Evolutionary conservation across 1,140 invertebrate genomes (phyloP).

Genomic region (Drosophila punjabiensis): DNA sequence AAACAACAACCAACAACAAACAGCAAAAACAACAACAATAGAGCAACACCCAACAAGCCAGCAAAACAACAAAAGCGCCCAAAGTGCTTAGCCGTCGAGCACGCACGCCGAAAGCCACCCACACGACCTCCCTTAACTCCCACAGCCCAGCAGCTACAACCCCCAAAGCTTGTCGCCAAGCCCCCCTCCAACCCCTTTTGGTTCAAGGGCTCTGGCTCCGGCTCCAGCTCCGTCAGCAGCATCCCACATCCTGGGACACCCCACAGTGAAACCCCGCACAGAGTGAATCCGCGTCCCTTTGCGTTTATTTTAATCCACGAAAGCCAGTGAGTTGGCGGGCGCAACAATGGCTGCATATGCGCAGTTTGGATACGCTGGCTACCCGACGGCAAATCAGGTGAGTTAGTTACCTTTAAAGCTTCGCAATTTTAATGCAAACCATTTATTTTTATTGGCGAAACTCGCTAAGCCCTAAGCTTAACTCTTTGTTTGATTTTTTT

Average conservation of each 20-base stretch:
- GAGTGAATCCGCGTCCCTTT: constrained; percentile 43
- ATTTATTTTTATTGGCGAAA: constrained; percentile 21
- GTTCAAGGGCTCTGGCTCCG: constrained; percentile 46
- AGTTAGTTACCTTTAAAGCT: constrained; percentile 24
- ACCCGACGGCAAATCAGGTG: constrained; percentile 84
- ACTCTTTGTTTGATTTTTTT: not conserved
- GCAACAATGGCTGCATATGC: constrained; percentile 84
- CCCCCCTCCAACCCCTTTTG: constrained; percentile 23
- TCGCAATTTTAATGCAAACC: constrained; percentile 1
- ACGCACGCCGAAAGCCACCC: constrained; percentile 58
- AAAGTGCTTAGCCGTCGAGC: constrained; percentile 77
- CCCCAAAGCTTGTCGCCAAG: constrained; percentile 18
- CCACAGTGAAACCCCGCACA: constrained; percentile 57
- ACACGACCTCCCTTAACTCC: constrained; percentile 30
- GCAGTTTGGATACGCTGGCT: constrained; percentile 84
- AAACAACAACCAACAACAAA: constrained; percentile 58
- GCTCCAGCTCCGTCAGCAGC: constrained; percentile 25
- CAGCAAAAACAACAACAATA: constrained; percentile 54
- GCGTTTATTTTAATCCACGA: constrained; percentile 19
- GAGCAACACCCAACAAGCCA: constrained; percentile 56
- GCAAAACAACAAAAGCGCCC: constrained; percentile 73
- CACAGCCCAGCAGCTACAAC: not conserved
- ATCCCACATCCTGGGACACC: constrained; percentile 60
- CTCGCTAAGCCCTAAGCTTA: not conserved
- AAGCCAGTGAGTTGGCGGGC: constrained; percentile 43